Evolutionary conservation across 2,797 vertebrate genomes (phyloP).

Genomic region (Mormyrus hasselquistii): DNA sequence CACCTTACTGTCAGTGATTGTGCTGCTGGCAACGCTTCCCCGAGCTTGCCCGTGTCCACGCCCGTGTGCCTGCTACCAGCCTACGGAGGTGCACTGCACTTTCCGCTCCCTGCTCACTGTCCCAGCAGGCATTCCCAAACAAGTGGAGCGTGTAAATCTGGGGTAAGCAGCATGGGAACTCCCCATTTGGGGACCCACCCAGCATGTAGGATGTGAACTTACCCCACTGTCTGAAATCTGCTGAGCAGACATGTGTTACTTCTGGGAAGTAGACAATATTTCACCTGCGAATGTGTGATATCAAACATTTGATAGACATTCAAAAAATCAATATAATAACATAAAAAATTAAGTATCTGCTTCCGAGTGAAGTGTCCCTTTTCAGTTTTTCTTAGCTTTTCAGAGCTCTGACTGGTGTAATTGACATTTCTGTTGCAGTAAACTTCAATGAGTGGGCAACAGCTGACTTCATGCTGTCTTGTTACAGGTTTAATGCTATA

Average conservation of each 20-base stretch:
- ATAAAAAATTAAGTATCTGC: background rate
- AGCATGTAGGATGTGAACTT: background rate
- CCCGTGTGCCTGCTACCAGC: conserved; percentile 79
- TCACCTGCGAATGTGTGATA: background rate
- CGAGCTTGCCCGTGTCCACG: conserved; percentile 62
- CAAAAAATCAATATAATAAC: background rate
- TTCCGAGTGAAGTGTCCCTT: background rate
- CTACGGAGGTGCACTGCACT: conserved; percentile 86
- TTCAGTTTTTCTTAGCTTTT: background rate
- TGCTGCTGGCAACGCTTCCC: conserved; percentile 35
- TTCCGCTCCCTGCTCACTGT: conserved; percentile 76
- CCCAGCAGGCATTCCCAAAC: conserved; percentile 60
- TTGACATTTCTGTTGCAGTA: background rate
- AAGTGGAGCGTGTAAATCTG: conserved; percentile 82
- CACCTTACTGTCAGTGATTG: conserved; percentile 59
- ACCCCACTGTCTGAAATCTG: background rate
- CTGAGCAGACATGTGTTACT: background rate
- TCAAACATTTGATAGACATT: background rate
- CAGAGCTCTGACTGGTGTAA: background rate
- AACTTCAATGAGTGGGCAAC: background rate
- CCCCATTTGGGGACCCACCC: background rate
- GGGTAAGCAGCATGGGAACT: conserved; percentile 61
- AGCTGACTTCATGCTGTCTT: conserved; percentile 7
- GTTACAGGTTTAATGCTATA: conserved; percentile 83
- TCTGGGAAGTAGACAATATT: background rate